Percentiles rank a stretch among this genome's conserved stretches.
Evolutionary conservation across 2,888 invertebrate species (phyloP).

Genomic region (Apamea sordens): DNA sequence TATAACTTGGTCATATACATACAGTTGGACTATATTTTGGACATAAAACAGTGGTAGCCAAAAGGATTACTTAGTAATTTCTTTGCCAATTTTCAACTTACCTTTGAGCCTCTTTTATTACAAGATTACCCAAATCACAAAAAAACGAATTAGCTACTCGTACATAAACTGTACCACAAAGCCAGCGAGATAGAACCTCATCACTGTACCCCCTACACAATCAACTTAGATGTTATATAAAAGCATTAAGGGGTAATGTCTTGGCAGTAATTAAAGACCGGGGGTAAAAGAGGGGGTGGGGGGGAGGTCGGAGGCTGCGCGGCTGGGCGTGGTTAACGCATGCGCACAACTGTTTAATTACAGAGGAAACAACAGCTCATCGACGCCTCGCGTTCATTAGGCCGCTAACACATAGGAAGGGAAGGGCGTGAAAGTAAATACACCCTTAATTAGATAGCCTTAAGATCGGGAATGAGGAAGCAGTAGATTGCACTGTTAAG

Average conservation of each 20-base stretch:
- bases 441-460: slow-evolving; percentile 67
- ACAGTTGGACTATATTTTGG: not conserved
- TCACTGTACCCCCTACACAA: slow-evolving; percentile 52
- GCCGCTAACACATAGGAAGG: slow-evolving; percentile 72
- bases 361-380: slow-evolving; percentile 84
- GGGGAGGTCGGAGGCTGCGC: slow-evolving; percentile 84
- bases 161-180: slow-evolving; percentile 37
- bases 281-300: slow-evolving; percentile 65
- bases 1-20: too few species aligned
- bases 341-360: slow-evolving; percentile 87
- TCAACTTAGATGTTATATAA: slow-evolving; percentile 76
- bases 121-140: slow-evolving; percentile 39
- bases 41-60: not conserved
- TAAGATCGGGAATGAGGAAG: slow-evolving; percentile 57
- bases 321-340: slow-evolving; percentile 88
- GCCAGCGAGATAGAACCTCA: slow-evolving; percentile 45
- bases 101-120: slow-evolving; percentile 17
- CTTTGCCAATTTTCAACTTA: slow-evolving; percentile 8
- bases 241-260: slow-evolving; percentile 88
- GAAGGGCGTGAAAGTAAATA: slow-evolving; percentile 67
- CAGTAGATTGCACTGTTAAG: slow-evolving; percentile 12
- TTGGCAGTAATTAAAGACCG: slow-evolving; percentile 87
- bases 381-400: slow-evolving; percentile 88
- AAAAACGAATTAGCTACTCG: slow-evolving; percentile 43
- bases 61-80: slow-evolving; percentile 10